Evolutionary conservation across 2,797 vertebrate species (phyloP).

Genomic region (Thaleichthys pacificus): DNA sequence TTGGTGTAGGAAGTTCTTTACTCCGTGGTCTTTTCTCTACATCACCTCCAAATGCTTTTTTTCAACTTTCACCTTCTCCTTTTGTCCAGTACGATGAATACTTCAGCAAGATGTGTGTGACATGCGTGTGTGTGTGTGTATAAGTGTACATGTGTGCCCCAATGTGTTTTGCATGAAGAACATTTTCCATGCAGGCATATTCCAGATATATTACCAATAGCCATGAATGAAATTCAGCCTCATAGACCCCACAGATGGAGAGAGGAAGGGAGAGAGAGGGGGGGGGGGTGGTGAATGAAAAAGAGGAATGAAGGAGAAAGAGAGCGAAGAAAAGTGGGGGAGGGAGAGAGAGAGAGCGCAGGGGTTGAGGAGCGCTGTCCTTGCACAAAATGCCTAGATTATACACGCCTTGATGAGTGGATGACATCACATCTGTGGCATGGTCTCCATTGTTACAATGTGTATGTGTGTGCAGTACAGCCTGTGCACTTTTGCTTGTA

Average conservation of each 20-base stretch:
- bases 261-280: not conserved
- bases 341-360: not conserved
- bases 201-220: conserved; percentile 15
- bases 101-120: too few species aligned
- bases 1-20: not conserved
- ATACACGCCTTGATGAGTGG: conserved; percentile 41
- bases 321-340: not conserved
- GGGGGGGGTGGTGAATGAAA: not conserved
- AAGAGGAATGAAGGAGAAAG: not conserved
- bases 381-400: conserved; percentile 50
- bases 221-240: conserved; percentile 1
- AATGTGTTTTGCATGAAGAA: conserved; percentile 7
- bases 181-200: conserved; percentile 3
- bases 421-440: conserved; percentile 36
- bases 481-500: too few species aligned
- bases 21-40: too few species aligned
- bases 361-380: not conserved
- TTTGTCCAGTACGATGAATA: too few species aligned
- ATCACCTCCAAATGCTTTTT: too few species aligned
- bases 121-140: not conserved
- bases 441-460: not conserved
- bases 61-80: too few species aligned
- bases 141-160: not conserved
- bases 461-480: not conserved
- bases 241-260: not conserved